These are phyloP conservation scores for Chionodraco myersi DNA, from an alignment of 2,113 vertebrate species.

Conservation along the genomic window DNA sequence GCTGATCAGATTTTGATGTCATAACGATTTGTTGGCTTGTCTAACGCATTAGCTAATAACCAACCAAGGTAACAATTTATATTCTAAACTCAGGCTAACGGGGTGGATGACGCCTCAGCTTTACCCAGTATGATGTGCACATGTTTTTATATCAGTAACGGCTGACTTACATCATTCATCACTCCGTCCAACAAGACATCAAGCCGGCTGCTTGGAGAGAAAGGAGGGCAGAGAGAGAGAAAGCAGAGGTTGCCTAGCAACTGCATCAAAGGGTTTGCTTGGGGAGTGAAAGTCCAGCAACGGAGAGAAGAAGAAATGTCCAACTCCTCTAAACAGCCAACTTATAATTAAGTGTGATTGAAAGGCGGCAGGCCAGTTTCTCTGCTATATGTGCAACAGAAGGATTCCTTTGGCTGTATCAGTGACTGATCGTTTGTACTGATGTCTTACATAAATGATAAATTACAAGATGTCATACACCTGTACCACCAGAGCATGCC, in stretches of 20 bases:
- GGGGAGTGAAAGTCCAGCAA: conserved; percentile 30
- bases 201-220: conserved; percentile 44
- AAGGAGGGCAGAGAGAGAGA: conserved; percentile 28
- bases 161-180: conserved; percentile 44
- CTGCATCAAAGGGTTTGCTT: conserved; percentile 63
- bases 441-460: neutral
- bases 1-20: no score
- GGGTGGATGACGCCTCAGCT: neutral
- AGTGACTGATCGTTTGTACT: neutral
- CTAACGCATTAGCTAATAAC: no score
- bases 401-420: neutral
- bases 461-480: neutral
- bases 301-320: conserved; percentile 17
- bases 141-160: conserved; percentile 31
- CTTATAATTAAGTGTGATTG: conserved; percentile 7
- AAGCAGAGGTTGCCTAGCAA: conserved; percentile 80
- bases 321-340: conserved; percentile 6
- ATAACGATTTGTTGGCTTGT: no score
- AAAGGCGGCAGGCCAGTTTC: neutral
- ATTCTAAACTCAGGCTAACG: neutral
- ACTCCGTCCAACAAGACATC: conserved; percentile 26
- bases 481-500: neutral
- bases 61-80: no score
- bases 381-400: neutral
- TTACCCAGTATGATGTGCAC: neutral